Conservation (phyloP, 1,140 invertebrate species). For the Caerostris darwini region DNA sequence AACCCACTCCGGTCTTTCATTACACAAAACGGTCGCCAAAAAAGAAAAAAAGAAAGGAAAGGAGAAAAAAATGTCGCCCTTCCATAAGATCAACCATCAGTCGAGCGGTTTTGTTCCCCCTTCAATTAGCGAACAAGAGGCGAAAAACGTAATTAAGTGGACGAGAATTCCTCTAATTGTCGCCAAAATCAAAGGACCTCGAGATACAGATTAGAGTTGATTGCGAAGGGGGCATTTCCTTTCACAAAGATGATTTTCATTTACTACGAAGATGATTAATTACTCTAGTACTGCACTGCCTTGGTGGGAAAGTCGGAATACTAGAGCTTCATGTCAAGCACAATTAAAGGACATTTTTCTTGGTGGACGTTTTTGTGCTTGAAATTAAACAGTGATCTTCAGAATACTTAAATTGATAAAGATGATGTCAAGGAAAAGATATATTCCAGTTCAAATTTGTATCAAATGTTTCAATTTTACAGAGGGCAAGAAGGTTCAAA, state of each 20-base stretch:
- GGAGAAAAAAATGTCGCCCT: not conserved
- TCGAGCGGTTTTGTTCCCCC: slow-evolving; percentile 10
- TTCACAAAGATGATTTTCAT: slow-evolving; percentile 13
- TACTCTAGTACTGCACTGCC: not conserved
- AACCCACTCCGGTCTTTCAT: not conserved
- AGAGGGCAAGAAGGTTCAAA: too few relatives aligned
- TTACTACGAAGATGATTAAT: not conserved
- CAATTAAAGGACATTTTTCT: not conserved
- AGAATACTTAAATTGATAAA: too few relatives aligned
- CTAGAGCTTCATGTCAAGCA: not conserved
- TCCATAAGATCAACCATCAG: not conserved
- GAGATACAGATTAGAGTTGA: slow-evolving; percentile 23
- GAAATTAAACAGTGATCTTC: not conserved
- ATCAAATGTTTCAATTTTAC: too few relatives aligned
- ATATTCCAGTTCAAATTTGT: too few relatives aligned
- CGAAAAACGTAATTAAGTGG: slow-evolving; percentile 36
- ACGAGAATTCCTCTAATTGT: slow-evolving; percentile 33
- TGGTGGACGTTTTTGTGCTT: not conserved
- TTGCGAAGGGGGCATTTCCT: not conserved
- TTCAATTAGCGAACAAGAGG: slow-evolving; percentile 21
- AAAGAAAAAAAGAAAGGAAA: not conserved
- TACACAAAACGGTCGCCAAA: not conserved
- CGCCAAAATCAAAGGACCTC: slow-evolving; percentile 33
- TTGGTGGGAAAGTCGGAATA: not conserved
- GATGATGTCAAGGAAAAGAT: too few relatives aligned